Evolutionary conservation across 2,797 vertebrate genomes (phyloP), one percentile per base, ranked within the genome.

Genomic region (Anguilla anguilla): DNA sequence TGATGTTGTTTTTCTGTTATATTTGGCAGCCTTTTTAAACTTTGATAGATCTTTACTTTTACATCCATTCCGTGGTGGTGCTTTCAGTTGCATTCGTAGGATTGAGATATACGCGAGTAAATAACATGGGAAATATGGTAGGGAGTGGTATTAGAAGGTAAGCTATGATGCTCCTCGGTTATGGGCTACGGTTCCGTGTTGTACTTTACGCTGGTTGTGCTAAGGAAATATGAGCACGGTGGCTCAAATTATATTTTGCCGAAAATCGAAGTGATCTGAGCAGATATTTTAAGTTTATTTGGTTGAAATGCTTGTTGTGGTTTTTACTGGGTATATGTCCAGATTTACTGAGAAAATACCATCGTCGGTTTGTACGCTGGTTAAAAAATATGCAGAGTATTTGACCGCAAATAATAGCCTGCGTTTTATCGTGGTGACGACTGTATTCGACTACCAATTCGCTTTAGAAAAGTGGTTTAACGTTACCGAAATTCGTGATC

Each of bases 251-350:
- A 86, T 72, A 74, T 49, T 69, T n/a, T 86, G 28, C 28, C 83
- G 35, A 22, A 51, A 28, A 19, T 72, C 35, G 6, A 39, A 67
- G 28, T 11, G 84, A 35, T 77, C 55, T 59, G 51, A 15, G 85
- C 13, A 22, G 83, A 49, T 72, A 87, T 84, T 84, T 84, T 53
- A 59, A 85, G 72, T 88, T 88, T 10, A 77, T 74, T 77, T 72
- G 81, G 35, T 74, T 51, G 3, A 77, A 53, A 53, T 74, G 69
- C 53, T 39, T 43, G 77, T n/a, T 85, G 83, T 83, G 46, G 22
- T n/a, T 72, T 84, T 64, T 49, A 86, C 39, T 2, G 57, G 22
- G 22, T 6, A 35, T 57, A 31, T 84, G 53, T 57, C 35, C 28
- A 13, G 55, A 13, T 84, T 84, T 59, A 10, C 83, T 35, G n/a